phyloP scores from a whole-genome alignment of 2,888 invertebrate genomes.

The Therioaphis trifolii region DNA sequence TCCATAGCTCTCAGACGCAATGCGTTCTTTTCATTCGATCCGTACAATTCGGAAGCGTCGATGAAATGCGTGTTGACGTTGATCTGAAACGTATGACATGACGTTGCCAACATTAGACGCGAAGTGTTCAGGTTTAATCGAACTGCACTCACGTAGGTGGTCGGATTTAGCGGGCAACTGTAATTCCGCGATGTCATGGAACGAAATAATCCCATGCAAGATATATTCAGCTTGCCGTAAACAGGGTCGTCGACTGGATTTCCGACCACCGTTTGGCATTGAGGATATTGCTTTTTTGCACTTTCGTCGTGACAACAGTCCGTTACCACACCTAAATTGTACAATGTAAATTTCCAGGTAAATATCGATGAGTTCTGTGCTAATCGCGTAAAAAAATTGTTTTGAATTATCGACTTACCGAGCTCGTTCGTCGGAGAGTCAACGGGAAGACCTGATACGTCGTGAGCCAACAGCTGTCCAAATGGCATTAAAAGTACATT shows the following conservation, averaged over 20 bases:
- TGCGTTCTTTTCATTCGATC: slow-evolving; percentile 64
- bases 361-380: too few relatives aligned
- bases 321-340: neutral
- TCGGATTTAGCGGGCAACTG: slow-evolving; percentile 35
- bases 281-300: neutral
- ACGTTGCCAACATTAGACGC: neutral
- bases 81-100: slow-evolving; percentile 60
- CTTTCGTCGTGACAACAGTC: slow-evolving; percentile 30
- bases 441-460: neutral
- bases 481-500: slow-evolving; percentile 39
- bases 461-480: slow-evolving; percentile 30
- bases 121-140: too few relatives aligned
- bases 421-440: neutral
- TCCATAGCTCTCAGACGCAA: slow-evolving; percentile 2
- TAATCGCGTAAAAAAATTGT: too few relatives aligned
- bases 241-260: slow-evolving; percentile 66
- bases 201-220: slow-evolving; percentile 66
- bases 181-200: slow-evolving; percentile 72
- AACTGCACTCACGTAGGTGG: slow-evolving; percentile 48
- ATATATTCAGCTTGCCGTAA: slow-evolving; percentile 65
- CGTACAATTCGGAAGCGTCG: slow-evolving; percentile 66
- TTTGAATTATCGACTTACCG: neutral
- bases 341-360: too few relatives aligned
- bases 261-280: slow-evolving; percentile 62
- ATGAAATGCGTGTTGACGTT: slow-evolving; percentile 66